These are phyloP conservation scores for Leucoma salicis DNA, from an alignment of 2,888 invertebrate genomes.

Conservation along the genomic window DNA sequence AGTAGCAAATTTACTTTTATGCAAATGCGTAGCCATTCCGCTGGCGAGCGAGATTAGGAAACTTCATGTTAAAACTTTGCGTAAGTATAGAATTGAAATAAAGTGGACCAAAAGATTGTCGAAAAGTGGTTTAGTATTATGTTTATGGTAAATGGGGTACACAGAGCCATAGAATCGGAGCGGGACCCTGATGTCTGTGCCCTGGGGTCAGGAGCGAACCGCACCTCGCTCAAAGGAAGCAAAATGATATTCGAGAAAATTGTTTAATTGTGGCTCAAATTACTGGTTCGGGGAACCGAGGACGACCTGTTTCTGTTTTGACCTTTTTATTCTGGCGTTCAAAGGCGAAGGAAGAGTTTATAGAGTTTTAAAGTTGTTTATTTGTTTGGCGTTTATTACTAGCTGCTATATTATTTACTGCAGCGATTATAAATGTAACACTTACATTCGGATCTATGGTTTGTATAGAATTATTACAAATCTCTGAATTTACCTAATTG, in stretches of 20 bases:
- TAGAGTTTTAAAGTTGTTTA: slow-evolving; percentile 16
- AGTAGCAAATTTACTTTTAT: slow-evolving; percentile 54
- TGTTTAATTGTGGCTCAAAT: slow-evolving; percentile 78
- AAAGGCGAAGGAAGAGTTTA: slow-evolving; percentile 27
- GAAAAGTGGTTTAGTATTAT: slow-evolving; percentile 72
- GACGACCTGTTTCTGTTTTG: slow-evolving; percentile 49
- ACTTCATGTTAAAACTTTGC: slow-evolving; percentile 42
- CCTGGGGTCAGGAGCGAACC: slow-evolving; percentile 70
- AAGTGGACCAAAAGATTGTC: slow-evolving; percentile 56
- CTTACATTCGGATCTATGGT: too few relatives aligned
- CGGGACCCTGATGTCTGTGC: slow-evolving; percentile 69
- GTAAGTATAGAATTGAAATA: slow-evolving; percentile 51
- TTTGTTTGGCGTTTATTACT: neutral
- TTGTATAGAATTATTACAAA: too few relatives aligned
- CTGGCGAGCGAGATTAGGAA: slow-evolving; percentile 45
- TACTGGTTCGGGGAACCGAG: slow-evolving; percentile 61
- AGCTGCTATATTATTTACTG: too few relatives aligned
- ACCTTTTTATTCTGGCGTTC: slow-evolving; percentile 46
- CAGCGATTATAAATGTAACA: too few relatives aligned
- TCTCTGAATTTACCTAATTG: too few relatives aligned
- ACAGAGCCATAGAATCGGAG: slow-evolving; percentile 58
- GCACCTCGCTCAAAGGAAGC: slow-evolving; percentile 53
- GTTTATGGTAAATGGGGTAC: slow-evolving; percentile 78
- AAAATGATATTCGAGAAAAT: slow-evolving; percentile 78
- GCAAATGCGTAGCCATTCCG: slow-evolving; percentile 48